phyloP scores from a whole-genome alignment of 2,888 invertebrate species.

The Drosophila borealis region DNA sequence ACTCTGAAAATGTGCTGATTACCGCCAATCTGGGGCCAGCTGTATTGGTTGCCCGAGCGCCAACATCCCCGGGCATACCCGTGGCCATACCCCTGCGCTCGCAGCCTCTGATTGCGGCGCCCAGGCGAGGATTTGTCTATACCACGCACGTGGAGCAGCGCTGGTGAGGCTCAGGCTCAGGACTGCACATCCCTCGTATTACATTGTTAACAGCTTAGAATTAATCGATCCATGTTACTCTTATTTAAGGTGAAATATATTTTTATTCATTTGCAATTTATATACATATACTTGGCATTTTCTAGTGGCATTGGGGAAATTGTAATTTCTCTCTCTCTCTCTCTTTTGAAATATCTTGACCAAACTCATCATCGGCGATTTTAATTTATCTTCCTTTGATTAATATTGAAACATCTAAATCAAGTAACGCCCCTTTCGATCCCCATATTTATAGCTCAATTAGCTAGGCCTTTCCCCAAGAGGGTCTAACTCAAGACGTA shows the following conservation, averaged over 20 bases:
- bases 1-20: conserved; percentile 74
- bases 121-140: conserved; percentile 55
- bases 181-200: background rate
- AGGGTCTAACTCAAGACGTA: no score
- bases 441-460: no score
- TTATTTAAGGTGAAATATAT: conserved; percentile 11
- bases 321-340: no score
- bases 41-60: conserved; percentile 51
- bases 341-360: no score
- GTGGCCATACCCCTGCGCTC: conserved; percentile 72
- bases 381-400: no score
- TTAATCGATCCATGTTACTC: conserved; percentile 15
- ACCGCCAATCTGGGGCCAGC: conserved; percentile 61
- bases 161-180: conserved; percentile 50
- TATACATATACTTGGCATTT: conserved; percentile 12
- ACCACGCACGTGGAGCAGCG: conserved; percentile 68
- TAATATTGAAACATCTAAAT: no score
- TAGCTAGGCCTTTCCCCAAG: no score
- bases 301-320: no score
- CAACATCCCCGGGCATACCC: conserved; percentile 48
- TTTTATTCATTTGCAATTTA: conserved; percentile 7
- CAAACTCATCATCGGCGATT: no score
- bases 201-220: conserved; percentile 45
- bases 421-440: no score
- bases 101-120: conserved; percentile 57